Base-by-base conservation (phyloP, 1,140 invertebrate genomes). In the Cydia splendana region DNA sequence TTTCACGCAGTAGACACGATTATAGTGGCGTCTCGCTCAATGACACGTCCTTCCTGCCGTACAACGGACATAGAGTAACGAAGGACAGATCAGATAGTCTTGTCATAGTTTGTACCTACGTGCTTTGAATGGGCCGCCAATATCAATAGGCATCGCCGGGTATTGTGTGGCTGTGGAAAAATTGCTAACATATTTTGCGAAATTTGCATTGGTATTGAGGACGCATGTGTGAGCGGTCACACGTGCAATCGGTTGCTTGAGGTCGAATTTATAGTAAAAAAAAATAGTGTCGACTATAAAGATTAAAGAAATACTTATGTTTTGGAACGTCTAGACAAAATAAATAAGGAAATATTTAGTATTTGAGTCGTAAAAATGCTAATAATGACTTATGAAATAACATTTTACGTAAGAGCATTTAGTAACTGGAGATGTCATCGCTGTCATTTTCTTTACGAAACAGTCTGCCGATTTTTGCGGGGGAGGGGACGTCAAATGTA, bases 41-140 rank as follows among this genome's bases (percentile, higher is more conserved):
- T 87, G 88, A 91, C 84, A 87, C 82, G 79, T 90, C 88, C 87
- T 89, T 91, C 89, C 89, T 81, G 84, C 74, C 75, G 79, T 82
- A 80, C 82, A 79, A 81, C 80, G 78, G 82, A 81, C 84, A 81
- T 81, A 78, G 82, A 80, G 78, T 78, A 81, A 79, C 80, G 77
- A 80, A 77, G 76, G 80, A 77, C 79, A 76, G 79, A 91, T 91
- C 86, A 81, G 82, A 83, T 87, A 79, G 78, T 79, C 73, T 79
- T 84, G 85, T 87, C 85, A 86, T 79, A 79, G 78, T 62, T 74
- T 78, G 80, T 82, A 45, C 67, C 80, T 80, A 76, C 78, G 79
- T 67, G 65, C 74, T 57, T 65, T 82, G 79, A 85, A 84, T 80
- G 78, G 81, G 65, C 75, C 74, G 71, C 65, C 77, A 79, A 78